phyloP scores from a whole-genome alignment of 2,888 invertebrate genomes.

The Eupithecia dodoneata region DNA sequence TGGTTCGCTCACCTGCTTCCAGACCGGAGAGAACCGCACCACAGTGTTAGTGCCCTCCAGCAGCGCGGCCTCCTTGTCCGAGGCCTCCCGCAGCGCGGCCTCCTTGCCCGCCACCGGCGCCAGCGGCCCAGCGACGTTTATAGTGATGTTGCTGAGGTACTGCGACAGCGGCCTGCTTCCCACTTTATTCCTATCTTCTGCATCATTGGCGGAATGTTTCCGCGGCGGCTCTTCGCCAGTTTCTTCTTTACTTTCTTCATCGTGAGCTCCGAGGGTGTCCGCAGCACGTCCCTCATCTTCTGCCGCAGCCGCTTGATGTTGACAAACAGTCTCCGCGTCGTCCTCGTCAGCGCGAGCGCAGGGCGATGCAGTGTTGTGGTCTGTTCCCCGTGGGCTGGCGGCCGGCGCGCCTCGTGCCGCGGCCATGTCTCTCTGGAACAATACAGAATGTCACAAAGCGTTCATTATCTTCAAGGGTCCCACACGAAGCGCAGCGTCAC shows the following conservation, averaged over 20 bases:
- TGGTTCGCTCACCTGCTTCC: conserved; percentile 71
- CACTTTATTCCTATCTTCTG: background rate
- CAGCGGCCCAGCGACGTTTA: background rate
- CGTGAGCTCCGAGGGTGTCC: conserved; percentile 16
- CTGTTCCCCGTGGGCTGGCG: background rate
- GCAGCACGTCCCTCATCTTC: conserved; percentile 17
- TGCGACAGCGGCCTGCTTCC: conserved; percentile 51
- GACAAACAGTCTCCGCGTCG: conserved; percentile 27
- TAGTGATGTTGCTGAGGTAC: conserved; percentile 65
- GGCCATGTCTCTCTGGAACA: background rate
- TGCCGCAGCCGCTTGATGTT: conserved; percentile 19
- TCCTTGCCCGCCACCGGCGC: conserved; percentile 48
- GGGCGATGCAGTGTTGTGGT: background rate
- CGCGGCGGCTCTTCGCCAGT: conserved; percentile 7
- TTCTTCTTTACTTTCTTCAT: conserved; percentile 13
- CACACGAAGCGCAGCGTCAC: background rate
- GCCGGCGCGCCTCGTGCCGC: background rate
- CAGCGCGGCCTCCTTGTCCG: conserved; percentile 56
- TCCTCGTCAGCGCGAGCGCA: background rate
- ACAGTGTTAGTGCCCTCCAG: conserved; percentile 69
- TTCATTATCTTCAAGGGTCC: background rate
- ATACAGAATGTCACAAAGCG: background rate
- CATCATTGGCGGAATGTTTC: background rate
- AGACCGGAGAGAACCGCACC: conserved; percentile 73
- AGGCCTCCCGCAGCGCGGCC: conserved; percentile 34